A percentile compares a stretch with the other conserved stretches of the same genome.
Evolutionary conservation across 2,797 vertebrate genomes (phyloP).

Genomic region (Molossus alvarezi): DNA sequence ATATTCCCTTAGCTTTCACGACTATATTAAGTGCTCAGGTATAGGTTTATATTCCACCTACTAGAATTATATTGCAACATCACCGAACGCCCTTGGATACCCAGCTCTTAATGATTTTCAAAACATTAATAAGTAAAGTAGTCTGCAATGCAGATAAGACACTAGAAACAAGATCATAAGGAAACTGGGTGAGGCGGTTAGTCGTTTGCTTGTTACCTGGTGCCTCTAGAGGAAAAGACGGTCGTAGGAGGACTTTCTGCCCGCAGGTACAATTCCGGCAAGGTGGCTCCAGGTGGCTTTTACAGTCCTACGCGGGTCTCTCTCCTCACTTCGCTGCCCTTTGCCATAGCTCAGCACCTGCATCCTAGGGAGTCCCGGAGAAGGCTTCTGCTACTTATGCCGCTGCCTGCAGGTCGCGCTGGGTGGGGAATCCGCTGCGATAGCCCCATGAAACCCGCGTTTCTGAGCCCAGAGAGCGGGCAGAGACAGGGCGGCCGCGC

Average conservation of each 20-base stretch:
- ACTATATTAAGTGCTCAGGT: conserved; percentile 77
- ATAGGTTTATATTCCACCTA: conserved; percentile 80
- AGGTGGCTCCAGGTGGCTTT: conserved; percentile 87
- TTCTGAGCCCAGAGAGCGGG: conserved; percentile 79
- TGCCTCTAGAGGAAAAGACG: conserved; percentile 88
- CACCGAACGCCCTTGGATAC: conserved; percentile 80
- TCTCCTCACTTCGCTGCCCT: conserved; percentile 87
- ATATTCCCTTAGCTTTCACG: conserved; percentile 69
- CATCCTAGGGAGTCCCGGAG: conserved; percentile 87
- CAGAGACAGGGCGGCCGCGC: conserved; percentile 82
- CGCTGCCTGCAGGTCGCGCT: conserved; percentile 82
- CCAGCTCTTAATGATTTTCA: conserved; percentile 83
- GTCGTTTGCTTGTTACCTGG: conserved; percentile 89
- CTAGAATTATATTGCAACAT: conserved; percentile 78
- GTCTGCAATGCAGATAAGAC: conserved; percentile 90
- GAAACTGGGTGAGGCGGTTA: conserved; percentile 81
- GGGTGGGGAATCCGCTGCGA: conserved; percentile 85
- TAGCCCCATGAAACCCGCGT: conserved; percentile 85
- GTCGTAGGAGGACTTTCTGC: conserved; percentile 88
- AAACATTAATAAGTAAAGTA: conserved; percentile 90
- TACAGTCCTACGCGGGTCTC: conserved; percentile 83
- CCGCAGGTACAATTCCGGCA: conserved; percentile 86
- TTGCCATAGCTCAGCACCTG: conserved; percentile 87
- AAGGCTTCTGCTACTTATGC: conserved; percentile 82
- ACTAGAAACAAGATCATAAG: conserved; percentile 82